Conservation (phyloP, 2,797 vertebrate species). For the Scomberomorus guttatus region DNA sequence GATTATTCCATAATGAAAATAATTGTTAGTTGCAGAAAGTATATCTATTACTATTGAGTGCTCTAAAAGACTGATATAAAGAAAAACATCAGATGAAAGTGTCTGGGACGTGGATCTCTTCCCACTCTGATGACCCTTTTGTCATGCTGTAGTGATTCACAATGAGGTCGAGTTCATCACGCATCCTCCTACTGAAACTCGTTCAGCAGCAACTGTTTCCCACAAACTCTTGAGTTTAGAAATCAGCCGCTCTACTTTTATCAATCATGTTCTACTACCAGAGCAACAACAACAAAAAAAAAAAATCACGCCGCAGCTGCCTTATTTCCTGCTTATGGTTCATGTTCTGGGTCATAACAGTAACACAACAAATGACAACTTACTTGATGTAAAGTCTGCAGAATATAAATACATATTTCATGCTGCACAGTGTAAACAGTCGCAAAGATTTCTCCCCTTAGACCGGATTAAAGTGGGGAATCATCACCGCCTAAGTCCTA, state of each 20-base stretch:
- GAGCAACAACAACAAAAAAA: background rate
- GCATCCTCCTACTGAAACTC: slow-evolving; percentile 62
- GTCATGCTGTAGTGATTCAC: slow-evolving; percentile 45
- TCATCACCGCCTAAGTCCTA: too few relatives aligned
- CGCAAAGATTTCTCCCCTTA: too few relatives aligned
- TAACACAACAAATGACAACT: background rate
- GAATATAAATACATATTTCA: background rate
- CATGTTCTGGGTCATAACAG: background rate
- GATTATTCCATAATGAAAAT: background rate
- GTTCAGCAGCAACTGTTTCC: slow-evolving; percentile 38
- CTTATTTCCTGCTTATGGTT: background rate
- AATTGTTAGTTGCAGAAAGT: background rate
- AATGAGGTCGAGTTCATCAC: slow-evolving; percentile 8
- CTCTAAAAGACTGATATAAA: background rate
- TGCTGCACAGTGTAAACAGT: too few relatives aligned
- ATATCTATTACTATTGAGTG: background rate
- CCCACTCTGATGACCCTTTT: background rate
- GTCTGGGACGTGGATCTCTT: background rate
- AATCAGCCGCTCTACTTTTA: slow-evolving; percentile 51
- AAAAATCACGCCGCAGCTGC: background rate
- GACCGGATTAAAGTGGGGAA: too few relatives aligned
- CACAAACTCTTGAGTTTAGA: slow-evolving; percentile 26
- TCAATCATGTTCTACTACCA: background rate
- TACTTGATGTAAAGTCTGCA: background rate
- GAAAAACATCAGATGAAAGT: background rate